Evolutionary conservation across 1,140 invertebrate species (phyloP).

Genomic region (Hyles vespertilio): DNA sequence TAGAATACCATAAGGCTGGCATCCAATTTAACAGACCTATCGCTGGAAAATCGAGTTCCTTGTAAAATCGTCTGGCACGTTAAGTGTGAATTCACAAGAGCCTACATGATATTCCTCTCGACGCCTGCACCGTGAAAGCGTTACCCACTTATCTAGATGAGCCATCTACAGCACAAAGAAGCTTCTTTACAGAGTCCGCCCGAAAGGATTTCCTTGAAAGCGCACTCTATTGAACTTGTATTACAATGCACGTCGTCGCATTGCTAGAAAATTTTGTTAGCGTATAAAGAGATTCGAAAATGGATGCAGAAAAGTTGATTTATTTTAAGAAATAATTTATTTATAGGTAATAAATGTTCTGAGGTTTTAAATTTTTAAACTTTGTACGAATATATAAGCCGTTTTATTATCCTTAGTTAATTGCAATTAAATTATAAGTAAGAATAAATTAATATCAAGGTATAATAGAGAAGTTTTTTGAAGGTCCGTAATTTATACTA

Average conservation of each 20-base stretch:
- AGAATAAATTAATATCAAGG: too few species aligned
- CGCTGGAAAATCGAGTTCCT: slow-evolving; percentile 19
- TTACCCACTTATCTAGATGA: slow-evolving; percentile 67
- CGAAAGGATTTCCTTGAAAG: slow-evolving; percentile 37
- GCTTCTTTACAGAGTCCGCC: slow-evolving; percentile 30
- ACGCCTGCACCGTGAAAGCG: slow-evolving; percentile 38
- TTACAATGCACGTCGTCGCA: slow-evolving; percentile 11
- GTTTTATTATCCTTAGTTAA: too few species aligned
- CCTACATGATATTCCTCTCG: slow-evolving; percentile 14
- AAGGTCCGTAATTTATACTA: too few species aligned
- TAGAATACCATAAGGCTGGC: too few species aligned
- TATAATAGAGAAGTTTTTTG: too few species aligned
- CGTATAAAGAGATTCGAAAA: background rate
- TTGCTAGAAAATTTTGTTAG: slow-evolving; percentile 23
- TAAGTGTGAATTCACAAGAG: background rate
- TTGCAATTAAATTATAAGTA: too few species aligned
- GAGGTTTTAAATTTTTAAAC: too few species aligned
- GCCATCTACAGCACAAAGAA: slow-evolving; percentile 52
- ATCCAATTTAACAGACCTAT: slow-evolving; percentile 2
- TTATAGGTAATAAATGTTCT: too few species aligned
- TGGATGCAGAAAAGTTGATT: too few species aligned
- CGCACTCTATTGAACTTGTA: slow-evolving; percentile 27
- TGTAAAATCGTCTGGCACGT: slow-evolving; percentile 14
- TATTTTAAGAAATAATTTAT: too few species aligned
- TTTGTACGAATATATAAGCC: too few species aligned